A percentile compares a stretch with the other conserved stretches of the same genome.
These are phyloP conservation scores for Calameuta filiformis DNA, from an alignment of 2,888 invertebrate species.

Conservation along the genomic window DNA sequence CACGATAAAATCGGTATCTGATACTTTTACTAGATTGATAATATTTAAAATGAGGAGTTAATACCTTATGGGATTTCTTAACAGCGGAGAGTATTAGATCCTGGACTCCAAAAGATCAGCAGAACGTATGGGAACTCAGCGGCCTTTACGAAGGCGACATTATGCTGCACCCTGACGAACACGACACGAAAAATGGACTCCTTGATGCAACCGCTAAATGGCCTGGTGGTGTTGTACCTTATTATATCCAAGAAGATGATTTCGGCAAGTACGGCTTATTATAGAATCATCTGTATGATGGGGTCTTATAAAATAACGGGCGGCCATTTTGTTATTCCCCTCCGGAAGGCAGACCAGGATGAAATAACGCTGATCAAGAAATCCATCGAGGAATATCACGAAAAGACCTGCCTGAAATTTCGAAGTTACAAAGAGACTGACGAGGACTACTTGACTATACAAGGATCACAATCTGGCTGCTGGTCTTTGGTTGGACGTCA, in stretches of 20 bases:
- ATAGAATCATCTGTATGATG: neutral
- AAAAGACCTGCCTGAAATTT: conserved; percentile 74
- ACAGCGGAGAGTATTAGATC: conserved; percentile 54
- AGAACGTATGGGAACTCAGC: conserved; percentile 70
- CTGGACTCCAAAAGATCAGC: conserved; percentile 67
- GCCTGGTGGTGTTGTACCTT: conserved; percentile 70
- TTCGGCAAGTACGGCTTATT: conserved; percentile 65
- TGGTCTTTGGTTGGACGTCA: conserved; percentile 76
- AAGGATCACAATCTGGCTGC: conserved; percentile 71
- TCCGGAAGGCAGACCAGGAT: conserved; percentile 57
- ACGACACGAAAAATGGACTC: conserved; percentile 64
- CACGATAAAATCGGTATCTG: conserved; percentile 41
- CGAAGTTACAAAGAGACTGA: conserved; percentile 71
- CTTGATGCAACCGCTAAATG: conserved; percentile 67
- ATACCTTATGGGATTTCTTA: neutral
- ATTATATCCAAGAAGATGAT: conserved; percentile 68
- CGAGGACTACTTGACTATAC: conserved; percentile 71
- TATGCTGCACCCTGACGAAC: conserved; percentile 64
- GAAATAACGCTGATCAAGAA: conserved; percentile 68
- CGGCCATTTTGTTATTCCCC: neutral
- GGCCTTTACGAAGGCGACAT: conserved; percentile 74
- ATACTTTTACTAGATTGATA: conserved; percentile 1
- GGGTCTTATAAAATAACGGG: neutral
- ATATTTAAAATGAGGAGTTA: neutral
- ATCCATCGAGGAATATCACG: conserved; percentile 72